These are phyloP conservation scores for Glomeris maerens DNA, from an alignment of 1,140 invertebrate genomes.

Conservation along the genomic window DNA sequence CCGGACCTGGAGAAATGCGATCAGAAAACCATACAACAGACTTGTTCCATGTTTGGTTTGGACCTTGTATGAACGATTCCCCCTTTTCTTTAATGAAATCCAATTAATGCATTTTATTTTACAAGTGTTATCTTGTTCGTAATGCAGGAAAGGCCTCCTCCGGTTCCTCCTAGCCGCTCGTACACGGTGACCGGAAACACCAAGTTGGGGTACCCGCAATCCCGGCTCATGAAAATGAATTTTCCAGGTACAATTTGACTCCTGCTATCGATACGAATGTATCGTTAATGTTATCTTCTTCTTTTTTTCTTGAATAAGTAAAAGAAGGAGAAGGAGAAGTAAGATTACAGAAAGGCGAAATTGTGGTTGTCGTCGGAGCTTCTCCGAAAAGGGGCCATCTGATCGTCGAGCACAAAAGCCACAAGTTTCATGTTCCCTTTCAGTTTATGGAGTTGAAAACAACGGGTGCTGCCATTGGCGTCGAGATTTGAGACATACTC, in stretches of 20 bases:
- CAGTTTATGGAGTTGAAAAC: constrained; percentile 67
- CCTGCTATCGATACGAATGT: background rate
- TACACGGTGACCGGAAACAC: constrained; percentile 82
- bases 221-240: constrained; percentile 73
- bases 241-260: constrained; percentile 58
- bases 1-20: constrained; percentile 55
- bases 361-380: constrained; percentile 64
- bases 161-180: constrained; percentile 69
- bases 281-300: background rate
- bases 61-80: constrained; percentile 57
- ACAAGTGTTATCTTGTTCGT: constrained; percentile 10
- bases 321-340: constrained; percentile 44
- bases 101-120: no score
- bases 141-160: constrained; percentile 71
- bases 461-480: background rate
- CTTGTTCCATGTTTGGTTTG: constrained; percentile 72
- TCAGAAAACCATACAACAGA: constrained; percentile 71
- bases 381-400: constrained; percentile 63
- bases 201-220: constrained; percentile 85
- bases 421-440: constrained; percentile 67
- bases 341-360: constrained; percentile 60
- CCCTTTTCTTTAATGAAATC: background rate
- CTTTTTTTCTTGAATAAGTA: constrained; percentile 23
- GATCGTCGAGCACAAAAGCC: constrained; percentile 64
- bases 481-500: constrained; percentile 10